Evolutionary conservation across 2,888 invertebrate species (phyloP).

Genomic region (Vandiemenella viatica): DNA sequence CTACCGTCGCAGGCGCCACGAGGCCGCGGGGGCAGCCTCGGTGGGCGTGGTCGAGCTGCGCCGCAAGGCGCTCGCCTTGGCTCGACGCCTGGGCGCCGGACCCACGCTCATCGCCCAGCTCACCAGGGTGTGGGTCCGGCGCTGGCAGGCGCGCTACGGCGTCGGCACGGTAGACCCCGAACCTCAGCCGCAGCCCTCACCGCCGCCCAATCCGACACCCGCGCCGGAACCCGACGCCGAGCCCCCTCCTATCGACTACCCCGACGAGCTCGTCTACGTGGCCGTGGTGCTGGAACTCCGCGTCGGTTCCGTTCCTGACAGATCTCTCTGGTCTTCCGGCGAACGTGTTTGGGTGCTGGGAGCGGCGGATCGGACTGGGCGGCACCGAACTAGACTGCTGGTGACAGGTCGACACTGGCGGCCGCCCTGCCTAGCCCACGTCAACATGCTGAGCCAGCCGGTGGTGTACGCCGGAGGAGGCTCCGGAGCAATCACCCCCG

Average conservation of each 20-base stretch:
- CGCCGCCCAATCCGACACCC: not conserved
- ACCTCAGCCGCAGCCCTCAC: slow-evolving; percentile 1
- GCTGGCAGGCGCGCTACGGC: slow-evolving; percentile 17
- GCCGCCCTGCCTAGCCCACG: slow-evolving; percentile 29
- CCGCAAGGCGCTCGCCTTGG: slow-evolving; percentile 11
- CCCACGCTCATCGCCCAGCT: slow-evolving; percentile 8
- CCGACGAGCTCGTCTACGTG: slow-evolving; percentile 27
- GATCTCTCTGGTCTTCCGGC: slow-evolving; percentile 3
- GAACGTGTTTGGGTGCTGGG: slow-evolving; percentile 28
- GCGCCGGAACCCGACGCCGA: not conserved
- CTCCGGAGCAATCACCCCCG: slow-evolving; percentile 28
- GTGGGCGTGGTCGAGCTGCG: slow-evolving; percentile 7
- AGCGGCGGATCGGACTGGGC: slow-evolving; percentile 31
- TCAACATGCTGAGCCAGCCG: slow-evolving; percentile 34
- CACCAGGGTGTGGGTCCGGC: slow-evolving; percentile 13
- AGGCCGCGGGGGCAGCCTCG: not conserved
- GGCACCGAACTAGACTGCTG: slow-evolving; percentile 31
- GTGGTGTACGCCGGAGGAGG: slow-evolving; percentile 35
- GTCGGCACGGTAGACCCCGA: slow-evolving; percentile 4
- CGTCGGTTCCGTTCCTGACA: slow-evolving; percentile 26
- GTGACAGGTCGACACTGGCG: slow-evolving; percentile 33
- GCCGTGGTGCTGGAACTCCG: slow-evolving; percentile 29
- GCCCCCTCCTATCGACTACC: not conserved
- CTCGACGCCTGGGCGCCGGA: slow-evolving; percentile 9
- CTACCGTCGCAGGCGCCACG: slow-evolving; percentile 8